Evolutionary conservation across 2,888 invertebrate genomes (phyloP).

Genomic region (Orchesellides sinensis): DNA sequence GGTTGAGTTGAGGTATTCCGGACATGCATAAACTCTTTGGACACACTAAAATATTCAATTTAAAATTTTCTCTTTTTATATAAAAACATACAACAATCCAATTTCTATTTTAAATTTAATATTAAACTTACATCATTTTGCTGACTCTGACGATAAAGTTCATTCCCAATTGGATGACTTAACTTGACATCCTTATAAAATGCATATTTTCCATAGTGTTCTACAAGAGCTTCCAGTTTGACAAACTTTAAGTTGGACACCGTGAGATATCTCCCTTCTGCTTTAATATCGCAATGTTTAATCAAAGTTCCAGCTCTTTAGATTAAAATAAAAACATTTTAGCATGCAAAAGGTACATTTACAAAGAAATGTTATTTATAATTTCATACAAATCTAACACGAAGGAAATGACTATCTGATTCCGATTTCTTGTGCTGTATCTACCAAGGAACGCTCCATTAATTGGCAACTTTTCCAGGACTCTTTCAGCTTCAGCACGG

Average conservation of each 20-base stretch:
- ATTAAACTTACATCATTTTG: constrained; percentile 21
- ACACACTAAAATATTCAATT: constrained; percentile 9
- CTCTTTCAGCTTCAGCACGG: constrained; percentile 53
- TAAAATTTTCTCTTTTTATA: background rate
- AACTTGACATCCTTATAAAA: constrained; percentile 40
- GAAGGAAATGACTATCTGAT: constrained; percentile 60
- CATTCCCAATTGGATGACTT: constrained; percentile 3
- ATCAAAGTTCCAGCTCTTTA: constrained; percentile 5
- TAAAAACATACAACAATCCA: too few species aligned
- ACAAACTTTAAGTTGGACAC: constrained; percentile 9
- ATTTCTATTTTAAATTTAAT: background rate
- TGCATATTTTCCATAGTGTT: constrained; percentile 1
- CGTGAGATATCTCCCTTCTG: constrained; percentile 21
- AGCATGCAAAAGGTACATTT: background rate
- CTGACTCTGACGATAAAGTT: constrained; percentile 8
- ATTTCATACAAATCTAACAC: background rate
- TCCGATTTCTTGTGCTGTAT: constrained; percentile 18
- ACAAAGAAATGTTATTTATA: too few species aligned
- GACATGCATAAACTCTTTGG: constrained; percentile 23
- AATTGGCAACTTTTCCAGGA: constrained; percentile 58
- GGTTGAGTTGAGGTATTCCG: constrained; percentile 22
- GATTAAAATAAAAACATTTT: background rate
- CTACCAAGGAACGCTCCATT: constrained; percentile 69
- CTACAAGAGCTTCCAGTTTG: constrained; percentile 20
- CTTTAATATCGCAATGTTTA: constrained; percentile 30